A percentile compares a stretch with the other conserved stretches of the same genome.
Evolutionary conservation across 2,113 vertebrate genomes (phyloP).

Genomic region (Sapayoa aenigma): DNA sequence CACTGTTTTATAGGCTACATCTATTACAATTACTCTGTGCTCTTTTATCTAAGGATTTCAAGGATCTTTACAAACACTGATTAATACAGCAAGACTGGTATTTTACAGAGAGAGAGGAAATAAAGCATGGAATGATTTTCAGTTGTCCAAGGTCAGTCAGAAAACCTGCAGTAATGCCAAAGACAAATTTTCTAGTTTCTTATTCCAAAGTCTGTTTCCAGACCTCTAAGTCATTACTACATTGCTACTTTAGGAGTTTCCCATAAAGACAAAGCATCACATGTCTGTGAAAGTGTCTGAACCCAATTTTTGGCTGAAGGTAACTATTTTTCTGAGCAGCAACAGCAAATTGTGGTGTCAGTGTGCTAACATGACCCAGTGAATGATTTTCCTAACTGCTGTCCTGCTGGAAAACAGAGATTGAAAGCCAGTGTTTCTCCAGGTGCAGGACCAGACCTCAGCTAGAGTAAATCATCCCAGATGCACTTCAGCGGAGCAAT

Average conservation of each 20-base stretch:
- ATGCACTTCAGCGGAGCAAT: not conserved
- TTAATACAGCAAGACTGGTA: not conserved
- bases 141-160: slow-evolving; percentile 40
- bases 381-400: slow-evolving; percentile 27
- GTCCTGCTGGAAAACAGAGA: slow-evolving; percentile 14
- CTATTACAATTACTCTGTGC: not conserved
- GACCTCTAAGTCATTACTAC: slow-evolving; percentile 29
- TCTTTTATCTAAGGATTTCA: slow-evolving; percentile 16
- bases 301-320: slow-evolving; percentile 46
- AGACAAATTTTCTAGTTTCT: slow-evolving; percentile 29
- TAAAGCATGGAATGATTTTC: slow-evolving; percentile 23
- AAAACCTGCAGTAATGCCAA: slow-evolving; percentile 29
- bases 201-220: slow-evolving; percentile 23
- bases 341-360: slow-evolving; percentile 58
- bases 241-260: not conserved
- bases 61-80: slow-evolving; percentile 41
- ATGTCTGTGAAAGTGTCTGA: not conserved
- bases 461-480: slow-evolving; percentile 13
- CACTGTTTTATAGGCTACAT: not conserved
- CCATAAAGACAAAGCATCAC: slow-evolving; percentile 39
- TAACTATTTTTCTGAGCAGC: slow-evolving; percentile 49
- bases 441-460: slow-evolving; percentile 26
- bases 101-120: slow-evolving; percentile 17
- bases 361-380: not conserved
- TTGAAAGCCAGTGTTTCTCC: slow-evolving; percentile 4